These are phyloP conservation scores for Bombycilla garrulus DNA, from an alignment of 2,113 vertebrate genomes.

Conservation along the genomic window DNA sequence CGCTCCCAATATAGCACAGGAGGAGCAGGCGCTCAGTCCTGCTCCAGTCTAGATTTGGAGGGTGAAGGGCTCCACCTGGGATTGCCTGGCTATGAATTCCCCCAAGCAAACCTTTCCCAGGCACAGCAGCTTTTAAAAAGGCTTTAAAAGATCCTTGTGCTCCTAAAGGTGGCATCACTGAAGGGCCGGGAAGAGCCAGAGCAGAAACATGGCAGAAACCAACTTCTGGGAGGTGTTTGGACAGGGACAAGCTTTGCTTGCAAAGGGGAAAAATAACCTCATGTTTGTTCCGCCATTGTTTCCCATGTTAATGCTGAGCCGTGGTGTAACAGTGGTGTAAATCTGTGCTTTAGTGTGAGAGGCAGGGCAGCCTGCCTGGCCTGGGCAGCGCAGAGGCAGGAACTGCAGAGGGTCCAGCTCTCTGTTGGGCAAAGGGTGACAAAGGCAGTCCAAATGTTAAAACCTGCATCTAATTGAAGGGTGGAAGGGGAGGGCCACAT, in stretches of 20 bases:
- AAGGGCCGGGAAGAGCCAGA: background rate
- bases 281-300: background rate
- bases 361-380: background rate
- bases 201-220: background rate
- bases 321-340: accelerated
- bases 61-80: background rate
- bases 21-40: background rate
- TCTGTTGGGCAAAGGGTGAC: background rate
- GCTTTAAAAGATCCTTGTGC: constrained; percentile 50
- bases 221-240: background rate
- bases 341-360: background rate
- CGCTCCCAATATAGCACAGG: background rate
- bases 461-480: accelerated
- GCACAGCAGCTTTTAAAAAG: constrained; percentile 10
- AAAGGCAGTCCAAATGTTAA: background rate
- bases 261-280: background rate
- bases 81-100: background rate
- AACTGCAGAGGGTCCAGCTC: background rate
- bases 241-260: background rate
- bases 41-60: background rate
- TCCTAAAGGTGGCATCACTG: background rate
- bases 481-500: background rate
- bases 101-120: constrained; percentile 5
- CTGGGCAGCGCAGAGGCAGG: background rate
- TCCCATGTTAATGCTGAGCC: background rate